These are phyloP conservation scores for Rhinichthys klamathensis DNA, from an alignment of 2,113 vertebrate species.

Conservation along the genomic window DNA sequence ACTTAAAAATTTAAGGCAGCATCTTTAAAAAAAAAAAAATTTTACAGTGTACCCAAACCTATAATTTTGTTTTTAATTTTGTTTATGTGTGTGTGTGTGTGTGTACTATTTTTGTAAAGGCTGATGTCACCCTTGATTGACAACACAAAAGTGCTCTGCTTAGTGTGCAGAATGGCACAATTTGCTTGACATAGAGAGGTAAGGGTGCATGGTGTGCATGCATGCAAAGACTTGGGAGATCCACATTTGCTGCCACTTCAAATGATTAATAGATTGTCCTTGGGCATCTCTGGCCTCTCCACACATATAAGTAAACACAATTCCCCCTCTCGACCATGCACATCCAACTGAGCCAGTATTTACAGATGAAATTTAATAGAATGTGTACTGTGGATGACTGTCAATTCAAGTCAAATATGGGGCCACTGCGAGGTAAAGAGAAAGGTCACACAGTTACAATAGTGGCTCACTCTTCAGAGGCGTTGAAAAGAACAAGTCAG, in stretches of 20 bases:
- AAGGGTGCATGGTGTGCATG: conserved; percentile 60
- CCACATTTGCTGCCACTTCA: conserved; percentile 71
- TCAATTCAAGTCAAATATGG: conserved; percentile 27
- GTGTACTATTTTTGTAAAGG: not conserved
- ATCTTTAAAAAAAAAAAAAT: too few species aligned
- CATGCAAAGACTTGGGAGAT: conserved; percentile 62
- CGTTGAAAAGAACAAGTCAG: conserved; percentile 81
- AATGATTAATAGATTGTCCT: conserved; percentile 68
- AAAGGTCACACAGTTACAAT: conserved; percentile 77
- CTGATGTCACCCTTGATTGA: conserved; percentile 53
- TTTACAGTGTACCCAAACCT: not conserved
- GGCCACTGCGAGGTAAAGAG: conserved; percentile 56
- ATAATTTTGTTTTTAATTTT: too few species aligned
- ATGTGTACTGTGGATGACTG: not conserved
- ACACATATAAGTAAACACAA: conserved; percentile 54
- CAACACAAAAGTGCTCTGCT: conserved; percentile 60
- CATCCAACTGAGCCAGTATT: not conserved
- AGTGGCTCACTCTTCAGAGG: conserved; percentile 70
- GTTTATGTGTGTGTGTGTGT: not conserved
- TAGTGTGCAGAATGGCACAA: conserved; percentile 65
- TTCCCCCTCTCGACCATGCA: conserved; percentile 25
- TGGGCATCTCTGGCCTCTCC: conserved; percentile 68
- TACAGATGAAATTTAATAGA: not conserved
- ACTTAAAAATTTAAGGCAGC: too few species aligned
- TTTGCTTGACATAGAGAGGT: conserved; percentile 68